Conservation (phyloP, 2,888 invertebrate genomes). For the Ceriagrion tenellum region DNA sequence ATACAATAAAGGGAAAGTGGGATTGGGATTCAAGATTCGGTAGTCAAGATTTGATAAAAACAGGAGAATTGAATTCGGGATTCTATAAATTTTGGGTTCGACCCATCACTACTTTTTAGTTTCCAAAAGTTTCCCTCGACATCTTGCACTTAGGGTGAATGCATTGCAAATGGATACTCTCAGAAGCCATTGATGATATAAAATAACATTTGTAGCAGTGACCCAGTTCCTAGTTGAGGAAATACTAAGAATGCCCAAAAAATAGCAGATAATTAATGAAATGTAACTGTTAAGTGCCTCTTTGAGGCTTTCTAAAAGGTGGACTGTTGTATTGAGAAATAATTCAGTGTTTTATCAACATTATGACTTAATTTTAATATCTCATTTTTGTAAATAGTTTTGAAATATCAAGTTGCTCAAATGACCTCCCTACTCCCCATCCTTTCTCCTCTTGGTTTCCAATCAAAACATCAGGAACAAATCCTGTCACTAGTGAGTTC, state of each 20-base stretch:
- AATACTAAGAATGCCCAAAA: not conserved
- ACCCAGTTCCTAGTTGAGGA: not conserved
- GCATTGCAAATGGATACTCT: not conserved
- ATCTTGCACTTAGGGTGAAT: not conserved
- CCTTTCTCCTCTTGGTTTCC: not conserved
- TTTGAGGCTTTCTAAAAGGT: not conserved
- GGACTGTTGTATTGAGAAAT: not conserved
- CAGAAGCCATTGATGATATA: not conserved
- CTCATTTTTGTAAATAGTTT: not conserved
- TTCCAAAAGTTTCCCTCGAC: not conserved
- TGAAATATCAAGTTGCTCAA: slow-evolving; percentile 26
- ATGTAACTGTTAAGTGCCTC: not conserved
- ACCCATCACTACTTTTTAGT: not conserved
- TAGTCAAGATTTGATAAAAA: too few species aligned
- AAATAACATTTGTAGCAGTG: not conserved
- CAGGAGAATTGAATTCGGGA: too few species aligned
- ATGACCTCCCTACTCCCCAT: not conserved
- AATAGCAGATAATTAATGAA: not conserved
- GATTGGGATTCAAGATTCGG: too few species aligned
- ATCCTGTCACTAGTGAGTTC: not conserved
- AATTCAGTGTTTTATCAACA: not conserved
- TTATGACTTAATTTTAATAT: not conserved
- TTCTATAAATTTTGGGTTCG: too few species aligned
- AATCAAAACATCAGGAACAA: not conserved
- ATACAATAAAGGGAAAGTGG: too few species aligned